phyloP scores from a whole-genome alignment of 2,888 invertebrate species.

The Troides aeacus region DNA sequence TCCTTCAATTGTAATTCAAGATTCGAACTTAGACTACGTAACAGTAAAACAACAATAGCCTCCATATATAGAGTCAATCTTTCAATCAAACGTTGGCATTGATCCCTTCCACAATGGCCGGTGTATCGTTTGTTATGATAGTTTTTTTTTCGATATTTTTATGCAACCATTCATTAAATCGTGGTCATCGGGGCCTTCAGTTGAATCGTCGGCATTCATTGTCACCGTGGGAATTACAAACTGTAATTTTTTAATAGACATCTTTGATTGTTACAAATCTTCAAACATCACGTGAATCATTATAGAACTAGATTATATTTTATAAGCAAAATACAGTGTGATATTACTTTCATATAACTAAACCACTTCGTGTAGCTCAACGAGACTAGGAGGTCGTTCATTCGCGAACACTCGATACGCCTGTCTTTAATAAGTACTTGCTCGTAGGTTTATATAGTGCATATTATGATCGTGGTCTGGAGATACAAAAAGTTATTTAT shows the following conservation, averaged over 20 bases:
- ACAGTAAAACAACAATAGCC: conserved; percentile 22
- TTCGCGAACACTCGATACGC: no score
- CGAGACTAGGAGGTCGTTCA: no score
- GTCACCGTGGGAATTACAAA: conserved; percentile 19
- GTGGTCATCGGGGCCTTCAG: conserved; percentile 19
- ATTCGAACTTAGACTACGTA: not conserved
- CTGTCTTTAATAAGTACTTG: no score
- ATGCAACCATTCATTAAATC: conserved; percentile 11
- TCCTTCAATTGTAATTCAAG: conserved; percentile 20
- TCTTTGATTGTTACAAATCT: not conserved
- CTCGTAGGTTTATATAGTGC: no score
- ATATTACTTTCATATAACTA: no score
- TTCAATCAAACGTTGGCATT: conserved; percentile 22
- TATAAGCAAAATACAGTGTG: no score
- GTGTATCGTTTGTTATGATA: conserved; percentile 15
- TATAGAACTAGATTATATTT: no score
- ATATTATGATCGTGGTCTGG: no score
- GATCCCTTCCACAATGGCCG: conserved; percentile 20
- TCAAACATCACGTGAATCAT: no score
- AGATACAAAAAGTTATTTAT: no score
- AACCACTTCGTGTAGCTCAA: no score
- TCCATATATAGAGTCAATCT: conserved; percentile 20
- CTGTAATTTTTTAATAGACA: conserved; percentile 2
- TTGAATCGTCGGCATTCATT: conserved; percentile 8
- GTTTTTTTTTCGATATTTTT: conserved; percentile 13